Conservation (phyloP, 2,888 invertebrate genomes). For the Rotaria socialis region DNA sequence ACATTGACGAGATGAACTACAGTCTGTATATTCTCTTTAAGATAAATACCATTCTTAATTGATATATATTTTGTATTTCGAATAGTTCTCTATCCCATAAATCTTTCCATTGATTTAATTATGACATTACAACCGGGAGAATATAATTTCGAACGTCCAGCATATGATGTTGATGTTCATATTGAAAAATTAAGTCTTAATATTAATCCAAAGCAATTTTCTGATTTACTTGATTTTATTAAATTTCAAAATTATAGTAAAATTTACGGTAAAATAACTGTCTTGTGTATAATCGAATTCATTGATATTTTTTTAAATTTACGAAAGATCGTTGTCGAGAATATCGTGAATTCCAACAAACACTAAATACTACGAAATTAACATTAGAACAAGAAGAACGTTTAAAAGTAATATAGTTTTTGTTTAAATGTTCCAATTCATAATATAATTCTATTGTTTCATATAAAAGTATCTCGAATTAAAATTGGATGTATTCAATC, state of each 20-base stretch:
- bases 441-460: background rate
- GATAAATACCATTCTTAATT: background rate
- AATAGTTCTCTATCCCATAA: background rate
- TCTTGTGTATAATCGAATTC: no score
- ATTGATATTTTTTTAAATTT: background rate
- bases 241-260: conserved; percentile 18
- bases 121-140: background rate
- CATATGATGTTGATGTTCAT: background rate
- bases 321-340: background rate
- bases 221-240: conserved; percentile 13
- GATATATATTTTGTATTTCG: background rate
- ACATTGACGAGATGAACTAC: background rate
- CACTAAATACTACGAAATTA: background rate
- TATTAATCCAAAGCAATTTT: conserved; percentile 10
- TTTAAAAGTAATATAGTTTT: background rate
- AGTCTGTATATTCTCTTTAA: background rate
- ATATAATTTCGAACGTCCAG: background rate
- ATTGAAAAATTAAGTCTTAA: background rate
- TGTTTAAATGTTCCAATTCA: background rate
- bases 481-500: conserved; percentile 8
- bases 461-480: background rate
- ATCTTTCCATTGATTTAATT: background rate
- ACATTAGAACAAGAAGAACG: background rate
- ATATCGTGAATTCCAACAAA: background rate
- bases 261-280: background rate